Base-by-base conservation (phyloP, 2,888 invertebrate genomes). In the Seira ritae region DNA sequence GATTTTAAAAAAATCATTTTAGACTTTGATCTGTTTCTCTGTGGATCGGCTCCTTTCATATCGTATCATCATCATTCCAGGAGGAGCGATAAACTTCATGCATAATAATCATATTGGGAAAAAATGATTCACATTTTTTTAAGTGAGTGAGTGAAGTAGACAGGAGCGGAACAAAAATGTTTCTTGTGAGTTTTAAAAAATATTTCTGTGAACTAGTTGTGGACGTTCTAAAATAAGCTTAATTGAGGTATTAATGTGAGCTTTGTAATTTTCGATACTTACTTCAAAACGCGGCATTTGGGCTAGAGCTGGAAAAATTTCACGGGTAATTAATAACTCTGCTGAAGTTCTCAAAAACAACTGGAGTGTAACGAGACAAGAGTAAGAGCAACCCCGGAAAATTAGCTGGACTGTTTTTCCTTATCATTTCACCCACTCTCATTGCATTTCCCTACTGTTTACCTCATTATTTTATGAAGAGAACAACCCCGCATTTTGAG, bases 321-420 rank as follows among this genome's bases (percentile, higher is more conserved):
- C 31, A 31, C 31, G 31, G 31, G 8, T 31, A 31, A 31, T 31
- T 31, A 31, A 31, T 31, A 31, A 31, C 31, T 31, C 31, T 31
- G n/a, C n/a, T 31, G 2, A 8, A 31, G 31, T 31, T 50, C 15
- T 50, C 17, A 3, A 15, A n/a, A 50, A 50, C 62, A 62, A 62
- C 62, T 62, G 20, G 19, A 20, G 62, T 62, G 62, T 8, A 62
- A 62, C 62, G 55, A 55, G 20, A 12, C 62, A n/a, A 62, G 62
- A 20, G n/a, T n/a, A n/a, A n/a, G n/a, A 50, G 15, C 50, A 15
- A 50, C 20, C n/a, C 62, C n/a, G 62, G 62, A 62, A 62, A 62
- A 62, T 62, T 20, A 62, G 62, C 2, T 50, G 62, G 62, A 62
- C 8, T 15, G 62, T 62, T 62, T 62, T 62, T 20, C 62, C 20